Evolutionary conservation across 2,888 invertebrate species (phyloP), one percentile per base, ranked within the genome.

Genomic region (Tiphia femorata): DNA sequence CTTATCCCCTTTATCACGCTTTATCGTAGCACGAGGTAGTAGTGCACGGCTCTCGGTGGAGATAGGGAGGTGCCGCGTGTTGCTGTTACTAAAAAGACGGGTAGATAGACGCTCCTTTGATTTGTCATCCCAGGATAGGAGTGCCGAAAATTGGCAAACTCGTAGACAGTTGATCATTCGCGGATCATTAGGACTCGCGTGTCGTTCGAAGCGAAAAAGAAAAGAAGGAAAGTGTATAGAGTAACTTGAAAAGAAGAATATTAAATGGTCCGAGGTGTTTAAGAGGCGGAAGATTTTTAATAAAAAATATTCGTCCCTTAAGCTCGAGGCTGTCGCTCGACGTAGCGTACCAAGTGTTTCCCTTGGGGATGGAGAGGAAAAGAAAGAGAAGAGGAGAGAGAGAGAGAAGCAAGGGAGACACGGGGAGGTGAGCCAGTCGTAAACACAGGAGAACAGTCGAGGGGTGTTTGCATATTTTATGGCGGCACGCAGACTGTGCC

Each of bases 401-500:
- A 37, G 17, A 17, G 33, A 33, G 8, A n/a, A 12, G 33, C 5
- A 12, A n/a, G 33, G 12, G 12, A 12, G 33, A 12, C 8, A 12
- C 8, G 12, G 8, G 33, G 12, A n/a, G 12, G 4, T 6, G 59
- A 52, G 58, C 38, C 38, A 46, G 33, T 44, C 47, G 56, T 48
- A 61, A 66, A 68, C 64, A 68, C 51, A 51, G 58, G 64, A 25
- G 25, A 49, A 44, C 20, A 56, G 55, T 30, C 43, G 54, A 58
- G 38, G 61, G 61, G 43, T 70, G 62, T 70, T 73, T 73, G 67
- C 69, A 61, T 62, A 33, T 67, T 72, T 72, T 72, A 73, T 59
- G 66, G 55, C 60, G 46, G 51, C 53, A 49, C 53, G 50, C 57
- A 54, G 58, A 44, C 48, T 57, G 51, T 52, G 40, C 35, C 35